These are phyloP conservation scores for Guaruba guarouba DNA, from an alignment of 2,113 vertebrate genomes.

Conservation along the genomic window DNA sequence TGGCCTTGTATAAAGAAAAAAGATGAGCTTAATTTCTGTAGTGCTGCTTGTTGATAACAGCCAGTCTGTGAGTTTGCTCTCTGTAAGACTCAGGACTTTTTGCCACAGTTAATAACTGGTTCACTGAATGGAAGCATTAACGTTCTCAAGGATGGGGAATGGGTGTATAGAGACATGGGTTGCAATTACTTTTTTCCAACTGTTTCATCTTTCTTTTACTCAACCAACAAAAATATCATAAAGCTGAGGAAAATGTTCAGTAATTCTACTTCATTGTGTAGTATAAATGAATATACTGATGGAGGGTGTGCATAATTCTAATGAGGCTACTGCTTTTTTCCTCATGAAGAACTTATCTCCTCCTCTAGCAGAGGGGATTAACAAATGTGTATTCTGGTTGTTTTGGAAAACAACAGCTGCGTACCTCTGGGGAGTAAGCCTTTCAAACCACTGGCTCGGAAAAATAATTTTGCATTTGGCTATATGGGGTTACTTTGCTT, in stretches of 20 bases:
- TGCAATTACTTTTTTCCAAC: neutral
- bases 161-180: neutral
- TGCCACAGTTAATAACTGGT: neutral
- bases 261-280: neutral
- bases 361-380: neutral
- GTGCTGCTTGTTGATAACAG: neutral
- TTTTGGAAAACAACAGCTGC: neutral
- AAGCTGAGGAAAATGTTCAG: neutral
- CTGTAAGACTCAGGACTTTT: neutral
- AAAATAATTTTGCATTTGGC: neutral
- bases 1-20: neutral
- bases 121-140: neutral
- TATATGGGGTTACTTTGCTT: neutral
- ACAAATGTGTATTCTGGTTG: neutral
- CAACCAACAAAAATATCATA: neutral
- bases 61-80: neutral
- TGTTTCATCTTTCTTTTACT: neutral
- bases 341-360: neutral
- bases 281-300: neutral
- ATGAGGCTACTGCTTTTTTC: neutral
- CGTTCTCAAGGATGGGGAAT: neutral
- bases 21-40: neutral
- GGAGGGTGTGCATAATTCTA: neutral
- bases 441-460: neutral
- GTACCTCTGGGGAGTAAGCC: neutral